Percentiles rank a stretch among this genome's conserved stretches.
Conservation (phyloP, 2,797 vertebrate genomes). For the Gymnocypris eckloni region DNA sequence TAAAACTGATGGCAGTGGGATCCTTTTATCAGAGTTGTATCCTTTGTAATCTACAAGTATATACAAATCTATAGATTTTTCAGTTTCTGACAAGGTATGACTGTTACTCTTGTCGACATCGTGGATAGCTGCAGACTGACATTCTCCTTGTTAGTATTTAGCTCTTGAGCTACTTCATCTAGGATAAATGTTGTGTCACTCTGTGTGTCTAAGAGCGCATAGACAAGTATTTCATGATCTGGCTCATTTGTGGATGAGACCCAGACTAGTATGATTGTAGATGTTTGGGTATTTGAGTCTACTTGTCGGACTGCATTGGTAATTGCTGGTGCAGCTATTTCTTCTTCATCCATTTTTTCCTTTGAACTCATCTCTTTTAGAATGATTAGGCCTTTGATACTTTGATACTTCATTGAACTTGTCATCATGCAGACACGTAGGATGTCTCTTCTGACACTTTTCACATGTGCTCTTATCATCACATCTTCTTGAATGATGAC, state of each 20-base stretch:
- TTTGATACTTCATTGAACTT: too few species aligned
- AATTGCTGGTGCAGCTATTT: conserved; percentile 27
- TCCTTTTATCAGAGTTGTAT: conserved; percentile 29
- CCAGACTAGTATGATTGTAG: conserved; percentile 48
- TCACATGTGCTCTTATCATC: too few species aligned
- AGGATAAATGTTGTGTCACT: conserved; percentile 17
- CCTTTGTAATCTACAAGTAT: too few species aligned
- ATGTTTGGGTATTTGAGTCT: conserved; percentile 19
- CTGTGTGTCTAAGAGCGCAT: conserved; percentile 43
- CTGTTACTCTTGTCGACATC: conserved; percentile 16
- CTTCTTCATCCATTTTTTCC: not conserved
- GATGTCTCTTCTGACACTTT: too few species aligned
- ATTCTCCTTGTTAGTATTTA: conserved; percentile 35
- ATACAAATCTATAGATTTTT: too few species aligned
- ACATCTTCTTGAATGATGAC: too few species aligned
- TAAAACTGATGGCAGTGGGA: conserved; percentile 36
- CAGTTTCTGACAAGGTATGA: conserved; percentile 36
- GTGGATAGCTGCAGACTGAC: conserved; percentile 31
- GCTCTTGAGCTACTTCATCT: not conserved
- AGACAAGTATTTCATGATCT: conserved; percentile 22
- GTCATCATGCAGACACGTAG: too few species aligned
- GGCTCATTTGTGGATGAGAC: conserved; percentile 35
- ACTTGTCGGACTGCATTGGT: conserved; percentile 24
- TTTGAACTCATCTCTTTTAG: not conserved
- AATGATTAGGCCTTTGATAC: too few species aligned